phyloP scores from a whole-genome alignment of 2,113 vertebrate genomes.

The Pantherophis guttatus region DNA sequence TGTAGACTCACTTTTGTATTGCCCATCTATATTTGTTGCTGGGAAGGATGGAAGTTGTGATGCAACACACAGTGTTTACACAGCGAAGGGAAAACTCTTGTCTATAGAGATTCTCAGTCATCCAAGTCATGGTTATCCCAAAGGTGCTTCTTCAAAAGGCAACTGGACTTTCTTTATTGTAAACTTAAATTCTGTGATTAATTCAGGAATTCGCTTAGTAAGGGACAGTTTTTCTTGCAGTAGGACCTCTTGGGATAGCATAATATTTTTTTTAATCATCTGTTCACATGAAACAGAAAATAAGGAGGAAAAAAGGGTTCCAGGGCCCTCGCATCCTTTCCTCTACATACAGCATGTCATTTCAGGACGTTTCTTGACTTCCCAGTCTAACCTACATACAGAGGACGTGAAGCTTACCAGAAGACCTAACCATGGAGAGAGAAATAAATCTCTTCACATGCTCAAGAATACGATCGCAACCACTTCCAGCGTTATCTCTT shows the following conservation, averaged over 20 bases:
- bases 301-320: too few relatives aligned
- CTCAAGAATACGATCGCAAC: background rate
- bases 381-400: background rate
- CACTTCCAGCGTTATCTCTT: background rate
- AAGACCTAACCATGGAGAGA: background rate
- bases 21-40: background rate
- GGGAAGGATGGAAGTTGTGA: background rate
- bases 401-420: background rate
- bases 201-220: too few relatives aligned
- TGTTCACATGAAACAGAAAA: background rate
- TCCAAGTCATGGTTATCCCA: background rate
- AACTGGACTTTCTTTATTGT: background rate
- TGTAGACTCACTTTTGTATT: background rate
- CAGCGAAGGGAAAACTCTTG: background rate
- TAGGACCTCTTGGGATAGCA: too few relatives aligned
- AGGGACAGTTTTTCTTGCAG: too few relatives aligned
- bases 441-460: background rate
- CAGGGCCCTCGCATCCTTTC: background rate
- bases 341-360: background rate
- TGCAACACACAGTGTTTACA: background rate
- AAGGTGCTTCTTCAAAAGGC: background rate
- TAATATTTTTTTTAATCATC: background rate
- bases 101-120: background rate
- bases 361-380: background rate
- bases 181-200: too few relatives aligned